Percentiles rank a stretch among this genome's conserved stretches.
Evolutionary conservation across 2,113 vertebrate species (phyloP).

Genomic region (Plotosus lineatus): DNA sequence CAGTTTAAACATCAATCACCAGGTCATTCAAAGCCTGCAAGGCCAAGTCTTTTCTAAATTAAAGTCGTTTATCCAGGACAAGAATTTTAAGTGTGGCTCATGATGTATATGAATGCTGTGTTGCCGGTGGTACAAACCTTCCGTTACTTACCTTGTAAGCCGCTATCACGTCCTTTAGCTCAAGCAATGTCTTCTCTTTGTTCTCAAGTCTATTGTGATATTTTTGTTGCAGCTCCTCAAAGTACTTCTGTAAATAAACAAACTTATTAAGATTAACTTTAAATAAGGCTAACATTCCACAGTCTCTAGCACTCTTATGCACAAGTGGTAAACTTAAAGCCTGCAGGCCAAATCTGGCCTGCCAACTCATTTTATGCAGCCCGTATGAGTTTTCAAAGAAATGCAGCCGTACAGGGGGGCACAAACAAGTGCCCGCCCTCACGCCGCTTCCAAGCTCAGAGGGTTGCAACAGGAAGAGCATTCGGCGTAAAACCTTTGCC

Average conservation of each 20-base stretch:
- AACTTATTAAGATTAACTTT: neutral
- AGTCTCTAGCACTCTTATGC: no score
- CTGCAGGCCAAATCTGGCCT: no score
- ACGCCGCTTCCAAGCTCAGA: no score
- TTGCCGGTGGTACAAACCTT: neutral
- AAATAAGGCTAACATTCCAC: no score
- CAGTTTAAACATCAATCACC: no score
- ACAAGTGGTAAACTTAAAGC: neutral
- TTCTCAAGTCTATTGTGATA: conserved; percentile 1
- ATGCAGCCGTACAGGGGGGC: no score
- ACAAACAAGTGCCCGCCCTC: no score
- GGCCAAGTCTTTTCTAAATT: neutral
- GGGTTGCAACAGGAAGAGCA: no score
- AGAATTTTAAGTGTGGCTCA: neutral
- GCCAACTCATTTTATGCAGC: no score
- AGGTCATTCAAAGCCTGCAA: neutral
- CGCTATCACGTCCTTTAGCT: conserved; percentile 3
- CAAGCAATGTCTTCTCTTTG: neutral
- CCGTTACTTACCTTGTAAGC: conserved; percentile 39
- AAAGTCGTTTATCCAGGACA: neutral
- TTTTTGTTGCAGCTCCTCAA: conserved; percentile 2
- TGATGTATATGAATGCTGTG: neutral
- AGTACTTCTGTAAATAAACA: conserved; percentile 12
- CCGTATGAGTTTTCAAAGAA: no score
- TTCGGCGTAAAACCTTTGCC: no score